phyloP scores from a whole-genome alignment of 2,797 vertebrate species.

The Manis crassicaudata region DNA sequence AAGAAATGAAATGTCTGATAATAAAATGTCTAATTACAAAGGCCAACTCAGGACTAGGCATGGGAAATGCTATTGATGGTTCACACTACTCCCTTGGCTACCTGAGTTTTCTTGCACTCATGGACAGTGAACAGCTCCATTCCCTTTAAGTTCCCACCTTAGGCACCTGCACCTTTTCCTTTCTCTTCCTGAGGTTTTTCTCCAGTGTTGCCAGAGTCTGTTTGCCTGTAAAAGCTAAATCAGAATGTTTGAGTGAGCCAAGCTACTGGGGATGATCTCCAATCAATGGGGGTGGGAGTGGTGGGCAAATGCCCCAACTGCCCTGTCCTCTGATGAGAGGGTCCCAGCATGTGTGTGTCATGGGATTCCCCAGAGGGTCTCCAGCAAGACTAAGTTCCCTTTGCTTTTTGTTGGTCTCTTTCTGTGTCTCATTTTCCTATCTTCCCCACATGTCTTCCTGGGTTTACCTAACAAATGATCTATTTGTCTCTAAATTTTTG shows the following conservation, averaged over 20 bases:
- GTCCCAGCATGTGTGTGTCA: neutral
- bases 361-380: neutral
- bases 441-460: neutral
- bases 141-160: neutral
- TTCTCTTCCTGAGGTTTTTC: neutral
- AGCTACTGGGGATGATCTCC: neutral
- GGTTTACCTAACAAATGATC: neutral
- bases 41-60: neutral
- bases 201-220: neutral
- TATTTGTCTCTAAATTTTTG: neutral
- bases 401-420: neutral
- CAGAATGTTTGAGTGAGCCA: neutral
- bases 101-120: neutral
- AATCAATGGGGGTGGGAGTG: neutral
- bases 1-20: neutral
- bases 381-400: neutral
- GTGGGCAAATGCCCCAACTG: too few relatives aligned
- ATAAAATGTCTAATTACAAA: neutral
- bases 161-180: neutral
- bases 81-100: neutral
- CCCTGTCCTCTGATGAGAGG: too few relatives aligned
- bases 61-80: neutral
- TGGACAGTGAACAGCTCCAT: too few relatives aligned
- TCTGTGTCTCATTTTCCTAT: neutral
- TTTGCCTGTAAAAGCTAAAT: neutral